phyloP scores from a whole-genome alignment of 2,797 vertebrate genomes.

The Melanotaenia trifasciata region DNA sequence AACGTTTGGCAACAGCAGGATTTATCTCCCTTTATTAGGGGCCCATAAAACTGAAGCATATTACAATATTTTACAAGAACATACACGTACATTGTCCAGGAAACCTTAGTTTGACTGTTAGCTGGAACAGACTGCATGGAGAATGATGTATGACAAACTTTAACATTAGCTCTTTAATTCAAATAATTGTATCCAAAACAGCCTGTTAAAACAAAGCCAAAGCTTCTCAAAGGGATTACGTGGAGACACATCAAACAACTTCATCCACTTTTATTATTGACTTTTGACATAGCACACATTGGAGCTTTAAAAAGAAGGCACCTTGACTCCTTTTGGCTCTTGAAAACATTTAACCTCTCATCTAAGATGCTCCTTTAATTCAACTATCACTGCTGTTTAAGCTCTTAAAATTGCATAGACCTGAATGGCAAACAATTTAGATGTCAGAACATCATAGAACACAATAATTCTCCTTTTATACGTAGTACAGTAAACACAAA shows the following conservation, averaged over 20 bases:
- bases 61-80: not conserved
- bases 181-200: not conserved
- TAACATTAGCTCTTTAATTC: not conserved
- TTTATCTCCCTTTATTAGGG: no score
- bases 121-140: not conserved
- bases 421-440: not conserved
- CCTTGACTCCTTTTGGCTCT: no score
- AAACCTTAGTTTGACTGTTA: not conserved
- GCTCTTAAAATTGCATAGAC: not conserved
- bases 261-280: not conserved
- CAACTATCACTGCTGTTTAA: not conserved
- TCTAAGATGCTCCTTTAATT: not conserved
- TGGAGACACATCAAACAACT: not conserved
- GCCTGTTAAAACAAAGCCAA: not conserved
- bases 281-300: no score
- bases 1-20: no score
- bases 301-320: not conserved
- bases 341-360: not conserved
- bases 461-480: not conserved
- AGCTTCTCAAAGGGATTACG: not conserved
- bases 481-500: slow-evolving; percentile 17
- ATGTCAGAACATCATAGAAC: not conserved
- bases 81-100: not conserved
- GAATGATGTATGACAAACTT: not conserved
- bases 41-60: no score